Conservation (phyloP, 2,113 vertebrate genomes). For the Chamaetylas fuelleborni region DNA sequence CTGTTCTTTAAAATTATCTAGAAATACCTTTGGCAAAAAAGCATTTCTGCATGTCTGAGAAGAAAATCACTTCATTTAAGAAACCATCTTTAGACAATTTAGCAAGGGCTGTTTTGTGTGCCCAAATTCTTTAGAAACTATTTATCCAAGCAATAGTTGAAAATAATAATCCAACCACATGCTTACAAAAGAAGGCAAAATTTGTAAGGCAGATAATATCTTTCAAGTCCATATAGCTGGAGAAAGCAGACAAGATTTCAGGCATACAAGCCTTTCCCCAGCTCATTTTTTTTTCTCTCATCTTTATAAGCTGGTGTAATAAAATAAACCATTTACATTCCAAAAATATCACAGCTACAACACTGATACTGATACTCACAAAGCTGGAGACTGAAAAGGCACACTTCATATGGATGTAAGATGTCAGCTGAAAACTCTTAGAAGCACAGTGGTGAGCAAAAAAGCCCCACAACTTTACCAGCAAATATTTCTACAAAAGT, state of each 20-base stretch:
- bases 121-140: neutral
- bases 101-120: neutral
- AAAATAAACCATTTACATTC: conserved; percentile 15
- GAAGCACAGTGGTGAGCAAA: rapidly evolving
- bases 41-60: neutral
- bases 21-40: neutral
- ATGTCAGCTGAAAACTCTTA: neutral
- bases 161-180: conserved; percentile 1
- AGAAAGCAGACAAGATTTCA: conserved; percentile 20
- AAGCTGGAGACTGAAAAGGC: neutral
- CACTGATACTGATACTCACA: neutral
- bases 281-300: neutral
- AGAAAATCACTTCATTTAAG: neutral
- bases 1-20: neutral
- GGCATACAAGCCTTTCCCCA: neutral
- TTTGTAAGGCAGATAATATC: neutral
- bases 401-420: neutral
- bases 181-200: neutral
- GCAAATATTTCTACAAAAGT: neutral
- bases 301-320: neutral
- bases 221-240: neutral
- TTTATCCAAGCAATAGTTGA: conserved; percentile 15
- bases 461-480: neutral
- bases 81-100: neutral
- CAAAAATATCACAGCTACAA: neutral